Percentiles rank a stretch among this genome's conserved stretches.
Conservation (phyloP, 1,140 invertebrate genomes). For the Metaphire vulgaris region DNA sequence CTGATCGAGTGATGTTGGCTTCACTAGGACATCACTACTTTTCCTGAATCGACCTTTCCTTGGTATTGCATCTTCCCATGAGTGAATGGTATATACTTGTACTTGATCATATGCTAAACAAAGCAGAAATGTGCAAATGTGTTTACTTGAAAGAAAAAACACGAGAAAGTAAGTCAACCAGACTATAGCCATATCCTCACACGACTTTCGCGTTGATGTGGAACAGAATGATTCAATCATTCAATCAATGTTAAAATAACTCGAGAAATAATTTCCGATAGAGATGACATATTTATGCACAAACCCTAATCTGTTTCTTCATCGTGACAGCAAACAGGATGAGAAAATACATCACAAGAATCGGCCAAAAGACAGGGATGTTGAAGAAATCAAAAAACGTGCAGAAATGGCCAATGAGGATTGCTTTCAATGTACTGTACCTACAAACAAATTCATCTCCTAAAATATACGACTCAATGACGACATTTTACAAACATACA, state of each 20-base stretch:
- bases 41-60: constrained; percentile 53
- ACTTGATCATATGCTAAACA: constrained; percentile 98
- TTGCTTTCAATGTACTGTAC: constrained; percentile 89
- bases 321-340: constrained; percentile 97
- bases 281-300: background rate
- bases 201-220: background rate
- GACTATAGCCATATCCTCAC: background rate
- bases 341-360: constrained; percentile 98
- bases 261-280: background rate
- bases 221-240: background rate
- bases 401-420: constrained; percentile 78
- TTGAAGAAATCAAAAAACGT: constrained; percentile 98
- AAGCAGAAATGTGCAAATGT: constrained; percentile 28
- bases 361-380: constrained; percentile 99
- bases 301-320: constrained; percentile 83
- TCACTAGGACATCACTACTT: too few species aligned
- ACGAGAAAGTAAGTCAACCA: background rate
- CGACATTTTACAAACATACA: background rate
- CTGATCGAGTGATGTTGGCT: too few species aligned
- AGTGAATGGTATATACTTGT: constrained; percentile 96
- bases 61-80: constrained; percentile 85
- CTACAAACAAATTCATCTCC: constrained; percentile 38
- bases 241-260: background rate
- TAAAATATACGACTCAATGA: background rate
- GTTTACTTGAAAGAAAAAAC: background rate